phyloP scores from a whole-genome alignment of 1,140 invertebrate genomes.

The Meloidogyne floridensis region DNA sequence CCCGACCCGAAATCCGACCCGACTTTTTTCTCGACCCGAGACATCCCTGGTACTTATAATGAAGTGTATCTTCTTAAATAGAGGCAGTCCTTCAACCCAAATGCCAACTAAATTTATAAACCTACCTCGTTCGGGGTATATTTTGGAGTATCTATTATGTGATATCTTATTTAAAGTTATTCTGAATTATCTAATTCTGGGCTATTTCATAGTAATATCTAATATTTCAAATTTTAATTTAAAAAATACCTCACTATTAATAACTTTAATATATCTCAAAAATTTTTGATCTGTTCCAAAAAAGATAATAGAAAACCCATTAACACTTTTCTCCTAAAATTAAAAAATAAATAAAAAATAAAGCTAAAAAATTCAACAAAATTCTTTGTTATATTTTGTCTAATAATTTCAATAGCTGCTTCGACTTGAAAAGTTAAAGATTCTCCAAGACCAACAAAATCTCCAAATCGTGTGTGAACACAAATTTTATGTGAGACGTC shows the following conservation, averaged over 20 bases:
- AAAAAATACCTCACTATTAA: slow-evolving; percentile 10
- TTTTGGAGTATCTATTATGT: no score
- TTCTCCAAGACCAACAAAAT: slow-evolving; percentile 21
- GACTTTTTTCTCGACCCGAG: no score
- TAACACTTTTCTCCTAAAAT: neutral
- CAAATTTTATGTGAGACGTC: slow-evolving; percentile 39
- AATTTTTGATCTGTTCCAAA: slow-evolving; percentile 7
- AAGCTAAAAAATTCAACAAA: neutral
- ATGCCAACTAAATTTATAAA: no score
- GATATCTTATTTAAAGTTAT: no score
- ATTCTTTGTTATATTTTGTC: neutral
- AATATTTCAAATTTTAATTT: neutral
- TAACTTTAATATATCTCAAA: neutral
- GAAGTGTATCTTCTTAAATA: no score
- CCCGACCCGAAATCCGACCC: no score
- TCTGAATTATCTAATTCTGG: no score
- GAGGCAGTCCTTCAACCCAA: no score
- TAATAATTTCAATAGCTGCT: neutral
- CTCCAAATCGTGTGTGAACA: slow-evolving; percentile 41
- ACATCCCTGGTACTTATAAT: no score
- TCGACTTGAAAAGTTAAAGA: neutral
- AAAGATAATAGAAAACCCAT: slow-evolving; percentile 4
- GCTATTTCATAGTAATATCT: no score
- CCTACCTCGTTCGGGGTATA: no score
- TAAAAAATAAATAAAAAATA: neutral